Evolutionary conservation across 2,113 vertebrate genomes (phyloP).

Genomic region (Mormyrus iriodes): DNA sequence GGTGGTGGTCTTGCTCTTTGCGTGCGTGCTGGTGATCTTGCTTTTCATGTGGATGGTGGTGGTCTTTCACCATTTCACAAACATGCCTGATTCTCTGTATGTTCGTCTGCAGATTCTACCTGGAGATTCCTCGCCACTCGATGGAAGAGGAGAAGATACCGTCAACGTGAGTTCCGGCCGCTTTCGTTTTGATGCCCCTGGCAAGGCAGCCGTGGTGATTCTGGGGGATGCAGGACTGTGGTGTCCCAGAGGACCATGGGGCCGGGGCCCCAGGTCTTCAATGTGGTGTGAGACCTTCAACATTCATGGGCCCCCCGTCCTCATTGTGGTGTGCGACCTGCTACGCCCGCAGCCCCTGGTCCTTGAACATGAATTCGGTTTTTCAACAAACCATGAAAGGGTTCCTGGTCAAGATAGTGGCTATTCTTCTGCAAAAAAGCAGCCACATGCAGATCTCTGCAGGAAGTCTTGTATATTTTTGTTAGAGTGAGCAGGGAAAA

Average conservation of each 20-base stretch:
- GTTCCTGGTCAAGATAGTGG: too few relatives aligned
- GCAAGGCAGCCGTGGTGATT: not conserved
- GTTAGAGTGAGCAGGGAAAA: not conserved
- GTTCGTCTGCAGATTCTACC: not conserved
- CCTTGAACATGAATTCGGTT: too few relatives aligned
- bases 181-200: not conserved
- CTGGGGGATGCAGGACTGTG: too few relatives aligned
- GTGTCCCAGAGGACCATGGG: too few relatives aligned
- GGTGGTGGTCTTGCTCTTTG: not conserved
- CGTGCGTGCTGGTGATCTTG: not conserved
- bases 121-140: not conserved
- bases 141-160: not conserved
- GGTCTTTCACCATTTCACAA: not conserved
- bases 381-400: too few relatives aligned
- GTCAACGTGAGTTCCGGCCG: not conserved
- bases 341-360: not conserved
- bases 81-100: not conserved
- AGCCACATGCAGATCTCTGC: not conserved
- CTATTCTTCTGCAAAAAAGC: too few relatives aligned
- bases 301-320: too few relatives aligned
- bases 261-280: too few relatives aligned
- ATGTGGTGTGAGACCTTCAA: too few relatives aligned
- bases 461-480: not conserved
- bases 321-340: not conserved
- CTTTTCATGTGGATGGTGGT: not conserved